A percentile compares a stretch with the other conserved stretches of the same genome.
Conservation (phyloP, 2,797 vertebrate genomes). For the Syncerus caffer region DNA sequence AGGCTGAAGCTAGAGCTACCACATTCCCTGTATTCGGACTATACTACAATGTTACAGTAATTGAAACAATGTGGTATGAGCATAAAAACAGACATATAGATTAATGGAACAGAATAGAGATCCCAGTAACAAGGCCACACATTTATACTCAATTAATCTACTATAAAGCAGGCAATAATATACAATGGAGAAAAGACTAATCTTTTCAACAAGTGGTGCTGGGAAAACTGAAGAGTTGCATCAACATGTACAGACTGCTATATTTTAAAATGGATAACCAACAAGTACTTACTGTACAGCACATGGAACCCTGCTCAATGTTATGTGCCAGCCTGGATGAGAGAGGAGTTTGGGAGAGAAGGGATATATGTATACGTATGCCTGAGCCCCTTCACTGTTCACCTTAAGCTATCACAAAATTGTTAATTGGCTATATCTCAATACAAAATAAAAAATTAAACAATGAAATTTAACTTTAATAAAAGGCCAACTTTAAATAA, state of each 20-base stretch:
- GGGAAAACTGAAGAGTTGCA: not conserved
- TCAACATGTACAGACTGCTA: not conserved
- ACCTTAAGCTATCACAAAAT: not conserved
- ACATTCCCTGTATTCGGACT: not conserved
- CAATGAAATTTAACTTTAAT: not conserved
- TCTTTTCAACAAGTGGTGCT: not conserved
- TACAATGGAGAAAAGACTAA: not conserved
- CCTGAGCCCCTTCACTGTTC: not conserved
- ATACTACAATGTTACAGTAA: not conserved
- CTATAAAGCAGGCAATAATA: not conserved
- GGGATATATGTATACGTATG: not conserved
- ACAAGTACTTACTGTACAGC: not conserved
- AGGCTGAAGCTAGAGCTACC: not conserved
- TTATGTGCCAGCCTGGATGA: not conserved
- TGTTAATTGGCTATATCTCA: not conserved
- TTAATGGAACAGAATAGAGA: not conserved
- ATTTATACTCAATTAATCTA: not conserved
- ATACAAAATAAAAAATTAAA: not conserved
- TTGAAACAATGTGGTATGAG: not conserved
- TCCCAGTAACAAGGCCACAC: not conserved
- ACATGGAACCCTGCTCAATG: not conserved
- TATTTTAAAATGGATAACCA: not conserved
- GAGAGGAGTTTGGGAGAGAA: not conserved
- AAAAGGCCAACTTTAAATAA: not conserved
- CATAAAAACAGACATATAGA: not conserved